Base-by-base conservation (phyloP, 1,140 invertebrate genomes). In the Phenacoccus solenopsis region DNA sequence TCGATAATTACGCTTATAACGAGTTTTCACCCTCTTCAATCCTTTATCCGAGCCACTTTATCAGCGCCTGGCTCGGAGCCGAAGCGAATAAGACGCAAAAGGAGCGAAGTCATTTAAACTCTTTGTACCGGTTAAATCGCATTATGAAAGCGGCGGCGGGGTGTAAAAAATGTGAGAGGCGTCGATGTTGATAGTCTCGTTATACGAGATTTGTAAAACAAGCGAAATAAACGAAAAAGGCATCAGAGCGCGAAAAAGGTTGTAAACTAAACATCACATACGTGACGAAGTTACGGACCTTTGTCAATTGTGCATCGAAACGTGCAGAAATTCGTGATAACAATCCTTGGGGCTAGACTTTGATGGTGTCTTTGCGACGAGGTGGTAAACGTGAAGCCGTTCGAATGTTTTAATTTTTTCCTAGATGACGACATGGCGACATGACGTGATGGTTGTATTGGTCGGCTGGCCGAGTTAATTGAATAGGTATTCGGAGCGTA, bases 191-290 rank as follows among this genome's bases (percentile, higher is more conserved):
- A 64, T 64, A 64, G 59, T 27, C 25, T 59, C 27, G 56, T 27
- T 20, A 56, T 69, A 27, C 20, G 22, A 69, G 32, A 69, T 56
- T 69, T 27, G 69, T 57, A 69, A 69, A 57, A 57, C 35, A 69
- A 57, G 56, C 35, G 56, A 69, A 49, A 69, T 69, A 49, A 69
- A 64, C 59, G 59, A 64, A 64, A 64, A 64, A 64, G 16, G 59
- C 59, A 64, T 64, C 59, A 64, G 59, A 64, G 59, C 59, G 59
- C 22, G 59, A 64, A 64, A 25, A 64, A 64, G 59, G 21, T 64
- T 64, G 59, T 64, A 24, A 64, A 27, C 25, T 25, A 64, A 64
- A 64, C 22, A 27, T 20, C 25, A 64, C 59, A 64, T 64, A 64
- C 59, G 59, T 64, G 59, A 64, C 59, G 21, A 64, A 64, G 59